These are phyloP conservation scores for Homarus gammarus DNA, from an alignment of 2,888 invertebrate species.

Conservation along the genomic window DNA sequence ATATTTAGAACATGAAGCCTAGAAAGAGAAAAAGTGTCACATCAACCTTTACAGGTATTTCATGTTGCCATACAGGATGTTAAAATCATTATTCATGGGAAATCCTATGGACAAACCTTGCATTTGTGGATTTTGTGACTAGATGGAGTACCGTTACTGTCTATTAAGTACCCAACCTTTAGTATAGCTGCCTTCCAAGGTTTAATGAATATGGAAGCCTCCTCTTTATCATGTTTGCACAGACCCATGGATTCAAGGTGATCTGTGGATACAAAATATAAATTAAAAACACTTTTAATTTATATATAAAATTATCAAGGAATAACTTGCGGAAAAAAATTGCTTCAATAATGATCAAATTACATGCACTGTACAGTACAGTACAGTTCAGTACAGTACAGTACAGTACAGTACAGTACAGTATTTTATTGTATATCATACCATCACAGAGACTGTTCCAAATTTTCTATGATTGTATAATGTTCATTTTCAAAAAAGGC, in stretches of 20 bases:
- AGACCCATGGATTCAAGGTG: not conserved
- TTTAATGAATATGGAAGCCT: not conserved
- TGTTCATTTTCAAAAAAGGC: no score
- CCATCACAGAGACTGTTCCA: no score
- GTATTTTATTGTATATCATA: no score
- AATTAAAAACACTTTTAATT: not conserved
- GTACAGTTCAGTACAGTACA: no score
- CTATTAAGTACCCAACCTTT: constrained; percentile 19
- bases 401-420: no score
- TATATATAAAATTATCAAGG: not conserved
- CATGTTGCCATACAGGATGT: no score
- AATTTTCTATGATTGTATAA: no score
- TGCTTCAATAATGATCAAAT: no score
- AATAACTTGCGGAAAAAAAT: not conserved
- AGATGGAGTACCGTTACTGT: not conserved
- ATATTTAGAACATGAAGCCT: no score
- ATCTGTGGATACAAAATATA: constrained; percentile 20
- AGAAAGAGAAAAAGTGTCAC: no score
- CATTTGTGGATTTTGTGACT: constrained; percentile 25
- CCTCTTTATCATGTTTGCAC: not conserved
- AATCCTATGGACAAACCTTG: not conserved
- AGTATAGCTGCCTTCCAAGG: constrained; percentile 45
- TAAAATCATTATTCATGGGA: not conserved
- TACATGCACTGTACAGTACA: no score
- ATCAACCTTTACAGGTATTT: no score